Evolutionary conservation across 2,888 invertebrate species (phyloP).

Genomic region (Cryptus armator): DNA sequence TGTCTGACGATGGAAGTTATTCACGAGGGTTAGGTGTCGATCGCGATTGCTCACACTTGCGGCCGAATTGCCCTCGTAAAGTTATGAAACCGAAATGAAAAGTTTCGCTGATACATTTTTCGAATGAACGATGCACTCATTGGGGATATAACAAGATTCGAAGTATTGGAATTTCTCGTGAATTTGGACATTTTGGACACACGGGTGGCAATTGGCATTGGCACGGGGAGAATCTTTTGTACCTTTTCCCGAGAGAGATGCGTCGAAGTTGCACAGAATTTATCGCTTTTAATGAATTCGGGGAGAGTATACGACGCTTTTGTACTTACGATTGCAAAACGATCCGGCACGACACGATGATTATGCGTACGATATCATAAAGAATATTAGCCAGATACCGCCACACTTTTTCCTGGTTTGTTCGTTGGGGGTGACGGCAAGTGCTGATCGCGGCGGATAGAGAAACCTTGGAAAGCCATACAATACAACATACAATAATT

Average conservation of each 20-base stretch:
- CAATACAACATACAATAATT: too few relatives aligned
- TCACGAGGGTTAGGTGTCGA: slow-evolving; percentile 70
- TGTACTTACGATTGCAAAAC: slow-evolving; percentile 79
- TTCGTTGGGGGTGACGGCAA: slow-evolving; percentile 53
- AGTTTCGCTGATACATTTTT: neutral
- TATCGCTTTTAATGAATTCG: neutral
- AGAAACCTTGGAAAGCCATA: slow-evolving; percentile 71
- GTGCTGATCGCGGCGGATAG: slow-evolving; percentile 64
- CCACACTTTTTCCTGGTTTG: slow-evolving; percentile 67
- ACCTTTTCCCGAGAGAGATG: slow-evolving; percentile 12
- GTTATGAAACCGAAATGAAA: neutral
- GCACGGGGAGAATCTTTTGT: slow-evolving; percentile 29
- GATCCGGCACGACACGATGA: slow-evolving; percentile 73
- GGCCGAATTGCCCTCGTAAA: neutral
- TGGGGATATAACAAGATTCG: neutral
- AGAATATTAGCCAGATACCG: slow-evolving; percentile 73
- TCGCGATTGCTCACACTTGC: slow-evolving; percentile 24
- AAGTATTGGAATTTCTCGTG: slow-evolving; percentile 33
- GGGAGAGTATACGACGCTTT: neutral
- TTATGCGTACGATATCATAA: slow-evolving; percentile 80
- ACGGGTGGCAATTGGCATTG: slow-evolving; percentile 58
- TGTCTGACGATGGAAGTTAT: slow-evolving; percentile 38
- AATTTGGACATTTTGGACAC: slow-evolving; percentile 76
- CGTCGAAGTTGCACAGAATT: slow-evolving; percentile 3
- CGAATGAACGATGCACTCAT: neutral